Evolutionary conservation across 2,797 vertebrate species (phyloP).

Genomic region (Heteromormyrus szaboi): DNA sequence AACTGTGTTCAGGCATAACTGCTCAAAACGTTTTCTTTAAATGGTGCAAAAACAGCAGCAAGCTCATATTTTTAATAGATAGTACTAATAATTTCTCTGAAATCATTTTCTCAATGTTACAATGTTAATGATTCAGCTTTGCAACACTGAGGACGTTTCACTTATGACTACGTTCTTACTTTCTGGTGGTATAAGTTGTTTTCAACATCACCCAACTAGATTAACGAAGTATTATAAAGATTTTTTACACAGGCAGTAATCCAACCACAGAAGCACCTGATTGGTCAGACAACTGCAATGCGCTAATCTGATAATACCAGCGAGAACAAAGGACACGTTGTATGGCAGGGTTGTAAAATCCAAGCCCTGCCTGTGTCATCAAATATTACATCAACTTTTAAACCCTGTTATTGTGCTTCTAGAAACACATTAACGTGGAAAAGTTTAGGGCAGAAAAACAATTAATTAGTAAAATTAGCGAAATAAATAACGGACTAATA

Average conservation of each 20-base stretch:
- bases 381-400: neutral
- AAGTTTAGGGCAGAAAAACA: neutral
- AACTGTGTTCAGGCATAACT: neutral
- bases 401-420: neutral
- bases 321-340: conserved; percentile 1
- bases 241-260: neutral
- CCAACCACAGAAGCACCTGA: neutral
- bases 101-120: neutral
- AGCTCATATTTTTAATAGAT: neutral
- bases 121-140: neutral
- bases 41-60: neutral
- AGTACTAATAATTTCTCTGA: neutral
- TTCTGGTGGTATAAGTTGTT: neutral
- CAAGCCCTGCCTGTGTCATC: neutral
- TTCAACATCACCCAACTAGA: neutral
- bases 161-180: neutral
- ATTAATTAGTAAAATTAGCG: neutral
- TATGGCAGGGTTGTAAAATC: neutral
- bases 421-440: neutral
- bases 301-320: conserved; percentile 1
- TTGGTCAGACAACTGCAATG: neutral
- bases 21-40: neutral
- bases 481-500: neutral
- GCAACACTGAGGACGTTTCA: neutral
- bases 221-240: neutral